Base-by-base conservation (phyloP, 92 coral and sea anemone species). In the Plumapathes pennacea region DNA sequence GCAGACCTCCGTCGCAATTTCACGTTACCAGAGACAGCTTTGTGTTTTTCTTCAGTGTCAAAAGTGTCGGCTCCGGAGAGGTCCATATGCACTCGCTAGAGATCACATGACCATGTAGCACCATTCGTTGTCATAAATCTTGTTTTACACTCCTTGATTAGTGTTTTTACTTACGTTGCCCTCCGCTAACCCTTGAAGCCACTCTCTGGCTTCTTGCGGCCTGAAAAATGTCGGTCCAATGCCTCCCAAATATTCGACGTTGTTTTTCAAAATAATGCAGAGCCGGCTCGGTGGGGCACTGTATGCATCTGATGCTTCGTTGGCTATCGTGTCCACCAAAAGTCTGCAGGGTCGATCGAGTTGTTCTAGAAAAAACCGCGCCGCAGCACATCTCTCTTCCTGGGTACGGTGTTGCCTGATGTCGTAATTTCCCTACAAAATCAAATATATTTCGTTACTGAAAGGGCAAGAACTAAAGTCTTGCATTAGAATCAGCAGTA, bases 251-350 rank as follows among this genome's bases (percentile, higher is more conserved):
- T 75, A 86, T 10, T 73, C 62, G 4, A 86, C 50, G 25, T 59
- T 44, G 5, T 63, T 62, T 13, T 62, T 73, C 43, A 57, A 39
- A 10, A 86, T 64, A 15, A 71, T 76, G 70, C 70, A 85, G 18
- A 85, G 56, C 34, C 92, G 25, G 41, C 73, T 82, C 0, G 92
- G 92, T 11, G 64, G 26, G 2, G 84, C 92, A 0, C 79, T 88
- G 43, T 80, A 85, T 1, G 81, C 77, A 9, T 55, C 30, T 32
- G 66, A 50, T 10, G 79, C 51, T n/a, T 57, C 80, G 54, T 80
- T 58, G 4, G 29, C 52, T 84, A 85, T 85, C 22, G 67, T 80
- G 69, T 85, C 92, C 21, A 80, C 92, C 17, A 67, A 50, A 10
- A 85, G 58, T 31, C 87, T 63, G n/a, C 84, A 80, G 24, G 62